A percentile compares a stretch with the other conserved stretches of the same genome.
Conservation (phyloP, 2,888 invertebrate species). For the Ellobium chinense region DNA sequence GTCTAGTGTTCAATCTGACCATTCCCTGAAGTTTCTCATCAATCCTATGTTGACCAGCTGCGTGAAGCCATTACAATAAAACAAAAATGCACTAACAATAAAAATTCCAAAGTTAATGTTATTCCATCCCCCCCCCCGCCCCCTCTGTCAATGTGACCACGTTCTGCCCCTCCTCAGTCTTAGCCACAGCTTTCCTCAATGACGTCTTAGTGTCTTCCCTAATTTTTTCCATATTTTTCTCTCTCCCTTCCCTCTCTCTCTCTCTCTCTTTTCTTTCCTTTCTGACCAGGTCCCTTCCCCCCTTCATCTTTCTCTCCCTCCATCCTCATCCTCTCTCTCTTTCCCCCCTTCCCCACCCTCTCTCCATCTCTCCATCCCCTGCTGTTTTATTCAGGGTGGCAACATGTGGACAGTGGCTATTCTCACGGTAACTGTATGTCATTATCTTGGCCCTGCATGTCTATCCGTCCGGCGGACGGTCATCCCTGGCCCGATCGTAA, state of each 20-base stretch:
- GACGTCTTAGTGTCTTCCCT: too few species aligned
- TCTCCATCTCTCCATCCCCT: neutral
- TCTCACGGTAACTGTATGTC: too few species aligned
- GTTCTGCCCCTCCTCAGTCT: neutral
- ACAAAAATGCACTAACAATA: neutral
- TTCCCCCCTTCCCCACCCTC: neutral
- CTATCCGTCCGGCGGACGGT: too few species aligned
- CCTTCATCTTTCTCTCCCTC: neutral
- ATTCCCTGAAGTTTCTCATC: too few species aligned
- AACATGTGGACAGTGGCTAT: too few species aligned
- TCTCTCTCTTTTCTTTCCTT: neutral
- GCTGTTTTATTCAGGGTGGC: neutral
- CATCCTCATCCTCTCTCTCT: neutral
- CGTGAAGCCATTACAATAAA: too few species aligned
- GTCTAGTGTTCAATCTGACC: too few species aligned
- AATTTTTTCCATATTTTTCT: neutral
- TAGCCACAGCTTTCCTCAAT: too few species aligned
- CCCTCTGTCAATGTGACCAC: neutral
- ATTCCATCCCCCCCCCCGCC: neutral
- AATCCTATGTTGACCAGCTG: too few species aligned
- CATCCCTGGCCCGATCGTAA: too few species aligned
- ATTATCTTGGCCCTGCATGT: too few species aligned
- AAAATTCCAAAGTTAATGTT: neutral
- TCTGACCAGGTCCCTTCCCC: neutral
- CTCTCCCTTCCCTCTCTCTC: neutral